Conservation (phyloP, 2,888 invertebrate genomes). For the Archips xylosteana region DNA sequence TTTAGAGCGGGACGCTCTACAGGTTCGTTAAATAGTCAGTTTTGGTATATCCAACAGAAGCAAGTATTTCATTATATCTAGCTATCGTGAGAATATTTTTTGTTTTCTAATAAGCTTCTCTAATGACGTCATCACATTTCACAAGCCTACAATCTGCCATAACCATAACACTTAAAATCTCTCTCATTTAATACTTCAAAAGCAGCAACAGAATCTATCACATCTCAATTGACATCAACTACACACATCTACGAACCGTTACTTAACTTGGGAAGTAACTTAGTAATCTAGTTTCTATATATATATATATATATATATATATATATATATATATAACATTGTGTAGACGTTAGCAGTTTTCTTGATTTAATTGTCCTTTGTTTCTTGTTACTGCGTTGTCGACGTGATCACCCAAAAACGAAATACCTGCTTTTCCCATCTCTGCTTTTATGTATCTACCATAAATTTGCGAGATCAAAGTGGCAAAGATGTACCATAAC, state of each 20-base stretch:
- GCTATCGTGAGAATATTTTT: not conserved
- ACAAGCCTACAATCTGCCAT: not conserved
- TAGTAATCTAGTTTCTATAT: not conserved
- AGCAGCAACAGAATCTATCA: conserved; percentile 46
- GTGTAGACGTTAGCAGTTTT: too few relatives aligned
- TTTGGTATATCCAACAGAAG: not conserved
- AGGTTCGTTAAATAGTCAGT: not conserved
- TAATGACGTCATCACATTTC: conserved; percentile 1
- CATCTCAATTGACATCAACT: conserved; percentile 54
- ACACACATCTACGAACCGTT: conserved; percentile 55
- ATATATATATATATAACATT: too few relatives aligned
- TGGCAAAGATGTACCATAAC: too few relatives aligned
- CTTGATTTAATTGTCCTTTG: too few relatives aligned
- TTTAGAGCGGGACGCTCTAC: too few relatives aligned
- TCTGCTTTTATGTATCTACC: too few relatives aligned
- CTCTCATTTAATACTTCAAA: conserved; percentile 32
- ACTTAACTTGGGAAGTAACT: not conserved
- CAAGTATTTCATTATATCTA: not conserved
- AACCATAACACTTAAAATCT: conserved; percentile 16
- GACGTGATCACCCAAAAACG: too few relatives aligned
- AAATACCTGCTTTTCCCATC: too few relatives aligned
- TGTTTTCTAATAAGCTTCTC: not conserved
- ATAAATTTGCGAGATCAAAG: too few relatives aligned
- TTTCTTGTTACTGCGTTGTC: too few relatives aligned
- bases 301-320: too few relatives aligned